Percentiles rank a stretch among this genome's conserved stretches.
phyloP scores from a whole-genome alignment of 1,140 invertebrate species.

The Reticulitermes speratus region DNA sequence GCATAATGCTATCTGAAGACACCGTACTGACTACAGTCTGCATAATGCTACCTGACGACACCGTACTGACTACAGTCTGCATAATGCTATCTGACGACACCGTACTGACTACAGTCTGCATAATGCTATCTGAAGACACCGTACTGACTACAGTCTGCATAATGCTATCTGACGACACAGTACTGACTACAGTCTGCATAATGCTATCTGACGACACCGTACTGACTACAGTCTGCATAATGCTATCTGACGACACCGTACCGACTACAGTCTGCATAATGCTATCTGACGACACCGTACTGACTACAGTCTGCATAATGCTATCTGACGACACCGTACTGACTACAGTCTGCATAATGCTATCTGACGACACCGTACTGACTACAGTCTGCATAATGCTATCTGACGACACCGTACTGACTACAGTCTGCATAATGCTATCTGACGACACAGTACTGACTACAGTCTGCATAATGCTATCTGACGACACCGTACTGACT shows the following conservation, averaged over 20 bases:
- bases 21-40: neutral
- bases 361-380: neutral
- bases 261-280: too few species aligned
- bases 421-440: too few species aligned
- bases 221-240: too few species aligned
- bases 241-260: neutral
- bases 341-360: too few species aligned
- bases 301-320: too few species aligned
- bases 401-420: neutral
- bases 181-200: too few species aligned
- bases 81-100: neutral
- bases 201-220: neutral
- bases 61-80: neutral
- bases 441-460: neutral
- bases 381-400: too few species aligned
- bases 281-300: neutral
- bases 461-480: too few species aligned
- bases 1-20: neutral
- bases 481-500: neutral
- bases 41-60: neutral
- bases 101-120: neutral
- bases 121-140: neutral
- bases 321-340: neutral
- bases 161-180: neutral
- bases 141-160: neutral